Conservation (phyloP, 2,888 invertebrate species). For the Frankliniella intonsa region DNA sequence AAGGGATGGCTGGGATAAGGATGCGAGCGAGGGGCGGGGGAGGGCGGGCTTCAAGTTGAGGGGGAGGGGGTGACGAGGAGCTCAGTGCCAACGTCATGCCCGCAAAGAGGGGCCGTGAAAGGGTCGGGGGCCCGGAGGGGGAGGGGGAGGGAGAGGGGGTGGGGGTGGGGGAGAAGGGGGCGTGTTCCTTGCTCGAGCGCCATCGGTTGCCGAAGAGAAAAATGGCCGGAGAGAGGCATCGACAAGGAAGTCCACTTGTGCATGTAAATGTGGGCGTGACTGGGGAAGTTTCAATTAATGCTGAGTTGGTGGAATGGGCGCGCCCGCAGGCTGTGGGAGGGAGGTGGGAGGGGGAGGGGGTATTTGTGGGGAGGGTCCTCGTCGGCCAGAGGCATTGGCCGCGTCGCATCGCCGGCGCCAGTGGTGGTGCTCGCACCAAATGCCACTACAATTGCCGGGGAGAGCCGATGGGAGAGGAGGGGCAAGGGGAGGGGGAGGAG, state of each 20-base stretch:
- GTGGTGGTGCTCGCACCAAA: too few species aligned
- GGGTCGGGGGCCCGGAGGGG: background rate
- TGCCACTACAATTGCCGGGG: background rate
- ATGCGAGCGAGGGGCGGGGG: background rate
- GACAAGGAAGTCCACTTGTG: constrained; percentile 24
- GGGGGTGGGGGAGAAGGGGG: too few species aligned
- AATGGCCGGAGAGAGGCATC: constrained; percentile 13
- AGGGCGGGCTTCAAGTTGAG: background rate
- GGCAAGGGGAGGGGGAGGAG: background rate
- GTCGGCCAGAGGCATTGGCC: too few species aligned
- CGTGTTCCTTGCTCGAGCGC: background rate
- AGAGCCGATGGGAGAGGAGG: background rate
- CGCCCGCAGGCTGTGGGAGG: too few species aligned
- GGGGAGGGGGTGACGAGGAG: background rate
- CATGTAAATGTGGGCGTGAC: constrained; percentile 19
- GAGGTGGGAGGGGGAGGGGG: background rate
- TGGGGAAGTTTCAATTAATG: constrained; percentile 20
- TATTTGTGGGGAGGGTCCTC: background rate
- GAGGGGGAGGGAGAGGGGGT: background rate
- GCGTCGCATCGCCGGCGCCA: too few species aligned
- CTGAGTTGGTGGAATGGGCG: constrained; percentile 1
- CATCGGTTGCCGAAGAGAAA: constrained; percentile 10
- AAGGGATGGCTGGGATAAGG: background rate
- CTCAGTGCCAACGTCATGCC: background rate
- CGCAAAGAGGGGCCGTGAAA: background rate